Conservation (phyloP, 2,113 vertebrate species). For the Brachypodius melanocephalos region DNA sequence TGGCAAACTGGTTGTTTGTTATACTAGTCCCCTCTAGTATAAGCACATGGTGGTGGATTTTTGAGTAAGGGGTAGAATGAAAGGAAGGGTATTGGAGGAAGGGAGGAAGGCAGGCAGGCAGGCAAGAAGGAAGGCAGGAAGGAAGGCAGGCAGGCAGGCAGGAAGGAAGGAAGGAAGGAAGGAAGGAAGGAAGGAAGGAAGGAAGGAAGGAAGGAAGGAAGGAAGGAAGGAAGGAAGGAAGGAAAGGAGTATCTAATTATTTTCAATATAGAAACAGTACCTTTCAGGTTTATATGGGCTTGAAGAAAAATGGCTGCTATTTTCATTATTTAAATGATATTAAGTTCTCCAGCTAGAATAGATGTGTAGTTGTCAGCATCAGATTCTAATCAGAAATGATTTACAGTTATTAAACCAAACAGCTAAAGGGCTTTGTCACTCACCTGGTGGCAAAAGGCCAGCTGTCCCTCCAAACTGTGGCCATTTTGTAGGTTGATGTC, state of each 20-base stretch:
- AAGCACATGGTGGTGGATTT: neutral
- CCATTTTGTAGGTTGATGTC: slow-evolving; percentile 44
- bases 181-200: no score
- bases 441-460: slow-evolving; percentile 66
- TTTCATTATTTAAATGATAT: neutral
- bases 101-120: no score
- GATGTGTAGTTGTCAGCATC: neutral
- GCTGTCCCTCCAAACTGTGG: slow-evolving; percentile 51
- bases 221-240: neutral
- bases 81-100: neutral
- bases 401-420: neutral
- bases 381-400: neutral
- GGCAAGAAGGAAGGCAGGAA: no score
- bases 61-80: neutral
- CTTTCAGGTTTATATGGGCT: neutral
- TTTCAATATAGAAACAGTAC: neutral
- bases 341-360: neutral
- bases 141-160: neutral
- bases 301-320: neutral
- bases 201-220: neutral
- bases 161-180: no score
- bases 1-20: neutral
- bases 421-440: neutral
- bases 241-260: neutral
- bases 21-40: neutral